Percentiles rank a stretch among this genome's conserved stretches.
These are phyloP conservation scores for Iselma pallidipennis DNA, from an alignment of 2,888 invertebrate species.

Conservation along the genomic window DNA sequence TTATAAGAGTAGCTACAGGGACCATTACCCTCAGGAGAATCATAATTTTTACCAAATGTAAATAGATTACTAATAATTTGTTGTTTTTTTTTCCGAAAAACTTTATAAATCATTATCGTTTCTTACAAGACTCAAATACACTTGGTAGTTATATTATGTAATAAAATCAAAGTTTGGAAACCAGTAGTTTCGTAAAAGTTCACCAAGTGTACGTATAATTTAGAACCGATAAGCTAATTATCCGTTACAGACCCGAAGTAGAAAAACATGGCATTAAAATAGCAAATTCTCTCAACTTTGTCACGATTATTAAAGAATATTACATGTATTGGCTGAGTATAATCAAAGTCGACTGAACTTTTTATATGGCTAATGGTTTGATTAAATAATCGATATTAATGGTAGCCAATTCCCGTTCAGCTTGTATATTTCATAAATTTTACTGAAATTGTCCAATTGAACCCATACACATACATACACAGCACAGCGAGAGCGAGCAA, in stretches of 20 bases:
- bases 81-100: too few species aligned
- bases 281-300: not conserved
- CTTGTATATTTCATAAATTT: constrained; percentile 18
- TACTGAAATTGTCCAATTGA: constrained; percentile 5
- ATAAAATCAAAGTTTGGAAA: not conserved
- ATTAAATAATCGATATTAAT: constrained; percentile 7
- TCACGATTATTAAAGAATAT: not conserved
- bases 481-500: not conserved
- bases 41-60: not conserved
- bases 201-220: not conserved
- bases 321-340: too few species aligned
- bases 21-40: not conserved
- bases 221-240: not conserved
- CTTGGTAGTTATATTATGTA: not conserved
- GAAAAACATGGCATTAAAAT: too few species aligned
- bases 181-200: not conserved
- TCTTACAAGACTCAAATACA: not conserved
- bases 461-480: not conserved
- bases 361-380: not conserved
- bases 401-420: not conserved
- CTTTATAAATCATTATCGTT: not conserved
- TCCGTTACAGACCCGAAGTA: not conserved
- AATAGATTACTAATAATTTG: not conserved
- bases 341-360: not conserved
- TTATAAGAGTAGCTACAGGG: not conserved